These are phyloP conservation scores for Siniperca scherzeri DNA, from an alignment of 2,797 vertebrate species.

Conservation along the genomic window DNA sequence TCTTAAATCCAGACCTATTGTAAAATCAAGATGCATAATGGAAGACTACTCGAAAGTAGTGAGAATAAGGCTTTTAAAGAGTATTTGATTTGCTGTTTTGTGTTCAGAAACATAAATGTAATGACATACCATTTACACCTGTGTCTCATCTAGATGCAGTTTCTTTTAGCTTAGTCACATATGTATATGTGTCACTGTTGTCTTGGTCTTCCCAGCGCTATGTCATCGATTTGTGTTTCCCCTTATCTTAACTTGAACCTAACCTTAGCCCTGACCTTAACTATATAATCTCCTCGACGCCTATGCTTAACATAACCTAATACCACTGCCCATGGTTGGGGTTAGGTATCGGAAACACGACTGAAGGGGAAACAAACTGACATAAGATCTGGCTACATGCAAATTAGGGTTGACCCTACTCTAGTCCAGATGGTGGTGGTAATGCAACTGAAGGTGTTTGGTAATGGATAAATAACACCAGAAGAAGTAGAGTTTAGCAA, in stretches of 20 bases:
- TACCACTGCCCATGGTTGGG: too few species aligned
- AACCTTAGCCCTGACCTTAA: not conserved
- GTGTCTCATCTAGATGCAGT: not conserved
- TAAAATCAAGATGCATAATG: constrained; percentile 34
- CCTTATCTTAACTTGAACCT: not conserved
- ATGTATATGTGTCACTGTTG: not conserved
- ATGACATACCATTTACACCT: not conserved
- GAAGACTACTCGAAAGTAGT: constrained; percentile 30
- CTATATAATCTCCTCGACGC: not conserved
- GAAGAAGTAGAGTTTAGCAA: not conserved
- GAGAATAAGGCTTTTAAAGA: constrained; percentile 25
- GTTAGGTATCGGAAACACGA: not conserved
- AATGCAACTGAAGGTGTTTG: not conserved
- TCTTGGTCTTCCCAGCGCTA: not conserved
- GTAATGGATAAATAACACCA: not conserved
- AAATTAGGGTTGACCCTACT: not conserved
- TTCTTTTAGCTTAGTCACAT: not conserved
- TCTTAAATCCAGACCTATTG: constrained; percentile 41
- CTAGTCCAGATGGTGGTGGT: not conserved
- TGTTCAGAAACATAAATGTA: constrained; percentile 9
- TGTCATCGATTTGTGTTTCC: not conserved
- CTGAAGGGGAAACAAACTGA: not conserved
- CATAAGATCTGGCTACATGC: not conserved
- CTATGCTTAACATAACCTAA: not conserved
- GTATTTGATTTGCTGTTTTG: not conserved